Conservation (phyloP, 2,888 invertebrate species). For the Agonopterix subpropinquella region DNA sequence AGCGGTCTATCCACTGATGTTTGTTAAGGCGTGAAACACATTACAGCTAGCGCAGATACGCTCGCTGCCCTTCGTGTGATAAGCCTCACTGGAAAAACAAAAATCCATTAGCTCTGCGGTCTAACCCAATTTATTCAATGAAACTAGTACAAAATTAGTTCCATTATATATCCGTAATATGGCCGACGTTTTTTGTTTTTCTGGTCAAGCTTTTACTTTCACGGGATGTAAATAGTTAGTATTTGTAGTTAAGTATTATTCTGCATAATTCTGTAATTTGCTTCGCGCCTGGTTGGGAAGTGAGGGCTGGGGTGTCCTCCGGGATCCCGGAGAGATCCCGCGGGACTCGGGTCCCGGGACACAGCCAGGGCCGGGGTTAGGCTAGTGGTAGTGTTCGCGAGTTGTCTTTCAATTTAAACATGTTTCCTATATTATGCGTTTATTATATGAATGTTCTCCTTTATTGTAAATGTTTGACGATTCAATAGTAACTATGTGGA, state of each 20-base stretch:
- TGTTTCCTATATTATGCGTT: constrained; percentile 73
- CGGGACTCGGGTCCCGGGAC: not conserved
- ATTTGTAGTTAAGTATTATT: constrained; percentile 63
- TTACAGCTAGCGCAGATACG: constrained; percentile 48
- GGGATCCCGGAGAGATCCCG: not conserved
- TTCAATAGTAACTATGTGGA: constrained; percentile 50
- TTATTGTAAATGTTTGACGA: constrained; percentile 73
- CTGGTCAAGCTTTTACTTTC: constrained; percentile 18
- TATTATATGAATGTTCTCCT: constrained; percentile 71
- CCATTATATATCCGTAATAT: constrained; percentile 8
- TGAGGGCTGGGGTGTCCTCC: constrained; percentile 3
- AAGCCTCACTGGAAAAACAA: no score
- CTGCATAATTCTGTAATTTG: constrained; percentile 62
- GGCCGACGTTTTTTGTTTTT: constrained; percentile 14
- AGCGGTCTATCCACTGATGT: constrained; percentile 20
- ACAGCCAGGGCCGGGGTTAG: constrained; percentile 17
- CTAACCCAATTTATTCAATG: no score
- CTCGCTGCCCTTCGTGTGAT: not conserved
- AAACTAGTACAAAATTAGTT: not conserved
- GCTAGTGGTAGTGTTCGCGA: constrained; percentile 42
- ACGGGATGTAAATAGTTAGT: constrained; percentile 61
- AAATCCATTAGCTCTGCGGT: no score
- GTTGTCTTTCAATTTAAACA: constrained; percentile 60
- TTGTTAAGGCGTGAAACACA: constrained; percentile 62
- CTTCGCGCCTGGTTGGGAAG: constrained; percentile 51